phyloP scores from a whole-genome alignment of 2,113 vertebrate species.

The Narcine bancroftii region DNA sequence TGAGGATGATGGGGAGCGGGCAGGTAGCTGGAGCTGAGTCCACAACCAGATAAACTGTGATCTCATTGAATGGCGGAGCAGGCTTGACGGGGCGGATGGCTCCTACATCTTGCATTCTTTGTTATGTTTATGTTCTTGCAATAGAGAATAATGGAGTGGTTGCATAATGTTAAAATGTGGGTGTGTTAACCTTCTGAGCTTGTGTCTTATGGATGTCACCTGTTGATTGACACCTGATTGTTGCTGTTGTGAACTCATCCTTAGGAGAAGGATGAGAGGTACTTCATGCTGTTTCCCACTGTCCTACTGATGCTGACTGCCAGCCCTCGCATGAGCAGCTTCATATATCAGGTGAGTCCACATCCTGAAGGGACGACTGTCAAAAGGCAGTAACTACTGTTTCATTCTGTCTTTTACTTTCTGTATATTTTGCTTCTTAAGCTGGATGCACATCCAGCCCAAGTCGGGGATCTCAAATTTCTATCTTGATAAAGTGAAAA shows the following conservation, averaged over 20 bases:
- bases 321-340: conserved; percentile 94
- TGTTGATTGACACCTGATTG: too few relatives aligned
- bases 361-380: background rate
- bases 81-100: too few relatives aligned
- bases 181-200: background rate
- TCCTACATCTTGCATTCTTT: too few relatives aligned
- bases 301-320: conserved; percentile 82
- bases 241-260: background rate
- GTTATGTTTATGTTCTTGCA: too few relatives aligned
- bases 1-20: too few relatives aligned
- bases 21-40: too few relatives aligned
- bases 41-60: too few relatives aligned
- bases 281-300: conserved; percentile 83
- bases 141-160: background rate
- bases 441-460: too few relatives aligned
- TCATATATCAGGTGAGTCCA: conserved; percentile 82
- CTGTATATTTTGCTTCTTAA: background rate
- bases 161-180: background rate
- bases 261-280: conserved; percentile 90
- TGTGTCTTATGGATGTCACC: too few relatives aligned
- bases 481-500: background rate
- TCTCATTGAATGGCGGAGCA: too few relatives aligned
- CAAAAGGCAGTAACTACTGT: too few relatives aligned
- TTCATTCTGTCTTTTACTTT: background rate
- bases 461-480: conserved; percentile 40